These are phyloP conservation scores for Cephalopholis sonnerati DNA, from an alignment of 2,113 vertebrate genomes.

Conservation along the genomic window DNA sequence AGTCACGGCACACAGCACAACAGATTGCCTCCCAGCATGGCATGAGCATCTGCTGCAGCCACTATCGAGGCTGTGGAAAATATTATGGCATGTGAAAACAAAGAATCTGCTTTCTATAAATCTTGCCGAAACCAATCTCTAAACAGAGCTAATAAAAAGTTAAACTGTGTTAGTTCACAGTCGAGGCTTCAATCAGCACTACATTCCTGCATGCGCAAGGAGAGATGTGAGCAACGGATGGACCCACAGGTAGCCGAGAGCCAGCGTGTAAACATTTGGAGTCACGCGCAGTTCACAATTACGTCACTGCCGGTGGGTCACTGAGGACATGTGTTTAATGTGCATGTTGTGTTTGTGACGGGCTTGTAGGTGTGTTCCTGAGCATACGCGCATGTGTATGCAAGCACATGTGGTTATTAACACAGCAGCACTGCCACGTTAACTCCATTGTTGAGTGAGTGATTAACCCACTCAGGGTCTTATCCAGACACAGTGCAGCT, in stretches of 20 bases:
- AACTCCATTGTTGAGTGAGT: conserved; percentile 40
- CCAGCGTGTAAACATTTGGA: conserved; percentile 53
- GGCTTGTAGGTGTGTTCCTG: conserved; percentile 33
- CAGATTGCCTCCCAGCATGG: conserved; percentile 66
- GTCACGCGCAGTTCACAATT: conserved; percentile 47
- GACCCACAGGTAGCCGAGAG: conserved; percentile 42
- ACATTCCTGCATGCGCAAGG: conserved; percentile 35
- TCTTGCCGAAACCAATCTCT: conserved; percentile 30
- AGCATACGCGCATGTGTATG: conserved; percentile 35
- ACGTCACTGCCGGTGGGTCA: conserved; percentile 54
- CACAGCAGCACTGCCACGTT: conserved; percentile 16
- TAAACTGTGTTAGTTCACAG: conserved; percentile 20
- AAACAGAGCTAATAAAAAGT: conserved; percentile 39
- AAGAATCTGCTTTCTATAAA: conserved; percentile 53
- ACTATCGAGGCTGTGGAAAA: conserved; percentile 56
- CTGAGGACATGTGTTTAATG: conserved; percentile 41
- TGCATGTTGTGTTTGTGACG: conserved; percentile 39
- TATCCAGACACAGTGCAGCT: conserved; percentile 28
- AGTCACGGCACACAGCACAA: conserved; percentile 62
- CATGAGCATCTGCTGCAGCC: conserved; percentile 61
- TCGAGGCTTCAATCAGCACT: conserved; percentile 25
- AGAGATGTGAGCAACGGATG: conserved; percentile 21
- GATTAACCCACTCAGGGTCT: conserved; percentile 51
- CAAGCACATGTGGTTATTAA: conserved; percentile 56
- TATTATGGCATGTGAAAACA: conserved; percentile 52